Base-by-base conservation (phyloP, 1,140 invertebrate genomes). In the Apis florea region DNA sequence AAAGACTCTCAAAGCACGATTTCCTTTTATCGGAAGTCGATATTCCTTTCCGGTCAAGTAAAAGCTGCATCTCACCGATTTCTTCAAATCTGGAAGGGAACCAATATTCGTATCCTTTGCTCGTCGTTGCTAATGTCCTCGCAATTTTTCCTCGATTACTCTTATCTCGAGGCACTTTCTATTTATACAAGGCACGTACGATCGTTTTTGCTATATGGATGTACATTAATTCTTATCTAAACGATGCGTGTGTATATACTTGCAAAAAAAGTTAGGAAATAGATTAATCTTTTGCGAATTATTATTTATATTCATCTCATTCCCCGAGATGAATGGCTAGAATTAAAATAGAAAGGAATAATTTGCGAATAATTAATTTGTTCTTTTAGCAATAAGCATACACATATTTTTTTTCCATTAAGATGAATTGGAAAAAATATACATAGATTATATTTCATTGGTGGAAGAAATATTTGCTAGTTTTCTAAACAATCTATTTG, bases 21-120 rank as follows among this genome's bases (percentile, higher is more conserved):
- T 89, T 88, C 88, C 86, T 90, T 83, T 87, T 89, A 90, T 90
- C 88, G 90, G 76, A 90, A 89, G 88, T 83, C 88, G 86, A 90
- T 90, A 90, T 90, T 88, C 86, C 86, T 64, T 90, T 80, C 83
- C 83, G 79, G 78, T 63, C 76, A 82, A 58, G 71, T 68, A 85
- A 85, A 89, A 88, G 84, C 86, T 86, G 82, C 87, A 68, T 82
- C 85, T 73, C 64, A 59, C 21, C 83, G 72, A 87, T 87, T 61
- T 83, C 64, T 78, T 54, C 64, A 67, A 84, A 82, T 88, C 83
- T 72, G 74, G 56, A 40, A 40, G 58, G 80, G 53, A 19, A 66
- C 70, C 77, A 76, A 77, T 74, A 67, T 71, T 78, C 70, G 63
- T 77, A 82, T 77, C 76, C 75, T 81, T 77, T 80, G 74, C 6